Evolutionary conservation across 1,140 invertebrate genomes (phyloP), one percentile per base, ranked within the genome.

Genomic region (Drosophila bocki): DNA sequence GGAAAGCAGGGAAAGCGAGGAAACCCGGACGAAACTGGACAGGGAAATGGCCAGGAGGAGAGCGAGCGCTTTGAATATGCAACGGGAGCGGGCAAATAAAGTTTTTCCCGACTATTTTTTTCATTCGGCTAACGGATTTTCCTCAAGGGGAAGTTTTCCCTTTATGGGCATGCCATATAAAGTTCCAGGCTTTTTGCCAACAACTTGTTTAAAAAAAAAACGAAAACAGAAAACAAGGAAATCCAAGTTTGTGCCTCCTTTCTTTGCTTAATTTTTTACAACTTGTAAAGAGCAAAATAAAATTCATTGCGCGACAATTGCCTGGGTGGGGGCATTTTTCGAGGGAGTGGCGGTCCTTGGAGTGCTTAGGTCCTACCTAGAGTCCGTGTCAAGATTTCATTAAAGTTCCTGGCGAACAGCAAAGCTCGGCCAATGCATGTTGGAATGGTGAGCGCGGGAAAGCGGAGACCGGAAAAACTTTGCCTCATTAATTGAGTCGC

Each of bases 271-370:
- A 68, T 63, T 63, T 63, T 70, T 63, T 60, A 68, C 75, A 87
- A 77, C 83, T 88, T 83, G 80, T 83, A 75, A 78, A 71, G 57
- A 70, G 59, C 69, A 75, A 87, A 88, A 87, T 87, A 88, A 87
- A 87, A 87, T 88, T 88, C 84, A 88, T 88, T 83, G 75, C 84
- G 78, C 74, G 77, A 90, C 85, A 90, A 80, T 88, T 88, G 81
- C 47, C 50, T 22, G 37, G 37, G 32, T 50, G 47, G 72, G 26
- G n/a, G 44, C 6, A 4, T n/a, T 61, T 60, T 62, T 35, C 8
- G 35, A 9, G 3, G 37, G 29, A 45, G 17, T 22, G 45, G 19
- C 5, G 19, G 47, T n/a, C 35, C 53, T 39, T 56, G 37, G 15
- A 22, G 62, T 17, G n/a, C 58, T 22, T 33, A 9, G 51, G 29